phyloP scores from a whole-genome alignment of 2,888 invertebrate genomes.

The Carcina quercana region DNA sequence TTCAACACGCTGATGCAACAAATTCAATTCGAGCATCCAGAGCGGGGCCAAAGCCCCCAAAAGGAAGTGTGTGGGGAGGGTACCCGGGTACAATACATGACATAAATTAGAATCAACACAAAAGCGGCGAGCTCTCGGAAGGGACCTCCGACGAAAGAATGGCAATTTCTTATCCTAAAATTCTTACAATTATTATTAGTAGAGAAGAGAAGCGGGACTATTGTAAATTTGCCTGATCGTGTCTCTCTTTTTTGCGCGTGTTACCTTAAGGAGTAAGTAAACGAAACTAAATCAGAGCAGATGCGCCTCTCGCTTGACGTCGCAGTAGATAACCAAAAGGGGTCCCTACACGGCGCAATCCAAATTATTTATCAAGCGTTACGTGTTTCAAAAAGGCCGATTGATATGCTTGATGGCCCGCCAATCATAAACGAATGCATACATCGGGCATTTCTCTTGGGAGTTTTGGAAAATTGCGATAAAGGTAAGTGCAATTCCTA shows the following conservation, averaged over 20 bases:
- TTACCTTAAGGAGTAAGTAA: constrained; percentile 29
- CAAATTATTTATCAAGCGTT: too few species aligned
- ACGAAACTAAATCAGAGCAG: constrained; percentile 69
- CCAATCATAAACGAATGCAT: too few species aligned
- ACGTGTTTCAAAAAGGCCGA: too few species aligned
- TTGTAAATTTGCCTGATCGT: constrained; percentile 57
- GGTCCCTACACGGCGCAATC: constrained; percentile 33
- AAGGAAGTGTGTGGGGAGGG: constrained; percentile 68
- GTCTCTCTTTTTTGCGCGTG: constrained; percentile 40
- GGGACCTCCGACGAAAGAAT: constrained; percentile 67
- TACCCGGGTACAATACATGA: constrained; percentile 63
- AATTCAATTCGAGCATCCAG: constrained; percentile 53
- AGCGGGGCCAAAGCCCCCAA: constrained; percentile 51
- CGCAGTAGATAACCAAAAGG: constrained; percentile 36
- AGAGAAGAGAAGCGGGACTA: constrained; percentile 42
- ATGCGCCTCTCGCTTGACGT: constrained; percentile 46
- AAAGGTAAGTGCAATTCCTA: too few species aligned
- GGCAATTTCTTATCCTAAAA: constrained; percentile 68
- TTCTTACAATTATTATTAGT: constrained; percentile 62
- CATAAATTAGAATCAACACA: constrained; percentile 73
- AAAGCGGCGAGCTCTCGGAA: constrained; percentile 64
- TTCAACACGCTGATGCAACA: constrained; percentile 60
- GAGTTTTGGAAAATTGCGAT: too few species aligned
- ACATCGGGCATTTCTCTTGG: too few species aligned
- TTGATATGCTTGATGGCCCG: too few species aligned